Percentiles rank a stretch among this genome's conserved stretches.
These are phyloP conservation scores for Procapra przewalskii DNA, from an alignment of 2,113 vertebrate species.

Conservation along the genomic window DNA sequence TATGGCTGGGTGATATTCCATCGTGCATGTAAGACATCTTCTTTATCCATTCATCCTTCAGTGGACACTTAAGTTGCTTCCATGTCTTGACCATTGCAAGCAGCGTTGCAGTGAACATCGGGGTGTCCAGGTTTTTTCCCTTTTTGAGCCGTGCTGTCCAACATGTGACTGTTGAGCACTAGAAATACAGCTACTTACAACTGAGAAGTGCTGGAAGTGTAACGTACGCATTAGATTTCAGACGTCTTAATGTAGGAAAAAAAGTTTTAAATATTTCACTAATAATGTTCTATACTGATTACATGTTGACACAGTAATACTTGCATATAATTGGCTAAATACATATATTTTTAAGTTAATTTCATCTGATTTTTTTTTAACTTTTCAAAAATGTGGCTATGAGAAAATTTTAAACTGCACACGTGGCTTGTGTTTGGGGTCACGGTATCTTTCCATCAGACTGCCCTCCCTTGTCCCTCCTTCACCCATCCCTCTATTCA, in stretches of 20 bases:
- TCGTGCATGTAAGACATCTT: no score
- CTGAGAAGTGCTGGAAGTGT: background rate
- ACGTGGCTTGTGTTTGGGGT: background rate
- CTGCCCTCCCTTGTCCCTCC: background rate
- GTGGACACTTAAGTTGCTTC: background rate
- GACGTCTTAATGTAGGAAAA: background rate
- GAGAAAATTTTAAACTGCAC: background rate
- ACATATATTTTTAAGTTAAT: background rate
- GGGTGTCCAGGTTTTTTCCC: background rate
- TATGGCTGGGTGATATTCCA: background rate
- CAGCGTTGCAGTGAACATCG: fast-evolving
- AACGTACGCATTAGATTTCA: background rate
- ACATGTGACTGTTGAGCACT: background rate
- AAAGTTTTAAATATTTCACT: background rate
- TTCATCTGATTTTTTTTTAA: background rate
- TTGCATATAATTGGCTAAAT: background rate
- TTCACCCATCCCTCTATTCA: background rate
- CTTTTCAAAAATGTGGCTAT: background rate
- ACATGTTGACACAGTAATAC: background rate
- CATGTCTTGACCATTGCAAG: background rate
- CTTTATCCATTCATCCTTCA: background rate
- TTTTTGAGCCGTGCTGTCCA: background rate
- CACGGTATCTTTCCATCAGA: background rate
- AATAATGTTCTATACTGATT: background rate
- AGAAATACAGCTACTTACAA: background rate